A percentile compares a stretch with the other conserved stretches of the same genome.
Evolutionary conservation across 2,888 invertebrate species (phyloP).

Genomic region (Oligia strigilis): DNA sequence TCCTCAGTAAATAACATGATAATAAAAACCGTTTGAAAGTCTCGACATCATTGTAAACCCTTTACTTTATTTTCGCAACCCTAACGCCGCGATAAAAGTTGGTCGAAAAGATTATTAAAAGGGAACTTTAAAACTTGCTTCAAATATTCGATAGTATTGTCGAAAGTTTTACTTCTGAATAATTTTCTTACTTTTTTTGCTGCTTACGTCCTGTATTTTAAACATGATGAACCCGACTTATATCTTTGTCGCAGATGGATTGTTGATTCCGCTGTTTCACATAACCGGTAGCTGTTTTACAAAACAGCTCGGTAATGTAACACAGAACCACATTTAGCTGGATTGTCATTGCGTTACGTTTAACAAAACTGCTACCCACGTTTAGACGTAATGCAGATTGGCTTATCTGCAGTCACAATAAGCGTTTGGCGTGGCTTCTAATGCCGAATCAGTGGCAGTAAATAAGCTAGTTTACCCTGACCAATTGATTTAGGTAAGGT

Average conservation of each 20-base stretch:
- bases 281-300: background rate
- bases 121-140: constrained; percentile 28
- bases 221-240: background rate
- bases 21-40: constrained; percentile 35
- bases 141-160: constrained; percentile 24
- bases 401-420: background rate
- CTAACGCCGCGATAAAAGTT: constrained; percentile 37
- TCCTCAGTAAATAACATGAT: constrained; percentile 30
- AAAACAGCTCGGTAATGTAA: too few relatives aligned
- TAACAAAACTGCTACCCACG: background rate
- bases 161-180: constrained; percentile 27
- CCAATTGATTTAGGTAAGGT: background rate
- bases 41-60: constrained; percentile 29
- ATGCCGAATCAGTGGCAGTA: background rate
- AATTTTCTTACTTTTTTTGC: background rate
- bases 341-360: background rate
- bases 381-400: background rate
- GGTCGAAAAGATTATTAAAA: constrained; percentile 46
- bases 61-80: constrained; percentile 32
- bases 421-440: background rate
- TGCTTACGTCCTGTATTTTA: background rate
- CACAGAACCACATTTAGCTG: too few relatives aligned
- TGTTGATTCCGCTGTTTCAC: background rate
- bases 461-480: background rate
- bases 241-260: background rate